A percentile compares a stretch with the other conserved stretches of the same genome.
phyloP scores from a whole-genome alignment of 2,888 invertebrate genomes.

The Dorcus hopei region DNA sequence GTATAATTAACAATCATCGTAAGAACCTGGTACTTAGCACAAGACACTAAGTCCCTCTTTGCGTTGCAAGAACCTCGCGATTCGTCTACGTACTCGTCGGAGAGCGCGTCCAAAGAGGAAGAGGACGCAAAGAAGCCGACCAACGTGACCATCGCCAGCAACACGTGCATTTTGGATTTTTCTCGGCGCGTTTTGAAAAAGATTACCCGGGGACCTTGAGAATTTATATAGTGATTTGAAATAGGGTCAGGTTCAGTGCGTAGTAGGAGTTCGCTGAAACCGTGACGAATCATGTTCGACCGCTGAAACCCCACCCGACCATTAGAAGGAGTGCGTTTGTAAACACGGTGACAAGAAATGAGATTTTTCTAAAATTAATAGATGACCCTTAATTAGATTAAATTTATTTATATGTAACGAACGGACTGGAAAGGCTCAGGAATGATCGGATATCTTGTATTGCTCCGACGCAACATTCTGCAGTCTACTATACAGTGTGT shows the following conservation, averaged over 20 bases:
- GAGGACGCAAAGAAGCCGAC: neutral
- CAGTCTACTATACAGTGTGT: no score
- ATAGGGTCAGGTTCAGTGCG: conserved; percentile 13
- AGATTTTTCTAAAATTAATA: no score
- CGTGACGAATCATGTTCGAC: no score
- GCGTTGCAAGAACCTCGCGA: conserved; percentile 31
- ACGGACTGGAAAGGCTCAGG: no score
- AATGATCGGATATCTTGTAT: no score
- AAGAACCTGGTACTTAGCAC: conserved; percentile 37
- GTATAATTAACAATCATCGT: conserved; percentile 34
- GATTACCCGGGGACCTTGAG: conserved; percentile 9
- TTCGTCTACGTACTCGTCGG: conserved; percentile 37
- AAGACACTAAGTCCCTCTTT: conserved; percentile 31
- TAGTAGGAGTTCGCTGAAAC: conserved; percentile 14
- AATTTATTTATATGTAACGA: no score
- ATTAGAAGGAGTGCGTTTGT: no score
- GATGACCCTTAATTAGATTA: no score
- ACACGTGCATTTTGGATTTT: no score
- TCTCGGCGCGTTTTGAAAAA: neutral
- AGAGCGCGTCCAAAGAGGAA: neutral
- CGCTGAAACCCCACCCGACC: no score
- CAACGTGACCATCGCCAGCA: neutral
- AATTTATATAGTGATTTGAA: conserved; percentile 16
- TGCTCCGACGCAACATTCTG: no score
- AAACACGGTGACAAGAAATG: no score